phyloP scores from a whole-genome alignment of 2,113 vertebrate genomes.

The Glaucidium brasilianum region DNA sequence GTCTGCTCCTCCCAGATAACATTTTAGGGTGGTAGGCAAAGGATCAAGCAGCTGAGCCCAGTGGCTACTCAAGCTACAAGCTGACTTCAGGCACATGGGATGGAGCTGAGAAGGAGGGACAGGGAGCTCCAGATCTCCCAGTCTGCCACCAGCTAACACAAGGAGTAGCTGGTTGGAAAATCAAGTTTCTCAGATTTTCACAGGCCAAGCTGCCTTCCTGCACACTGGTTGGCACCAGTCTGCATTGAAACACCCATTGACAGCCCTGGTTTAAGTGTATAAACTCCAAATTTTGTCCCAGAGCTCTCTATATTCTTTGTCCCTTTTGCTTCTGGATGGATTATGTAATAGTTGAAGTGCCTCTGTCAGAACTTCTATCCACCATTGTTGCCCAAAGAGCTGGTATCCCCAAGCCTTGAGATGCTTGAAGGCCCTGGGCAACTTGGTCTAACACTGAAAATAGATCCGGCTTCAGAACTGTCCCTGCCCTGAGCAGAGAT shows the following conservation, averaged over 20 bases:
- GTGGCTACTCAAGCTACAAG: background rate
- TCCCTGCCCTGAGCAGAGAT: background rate
- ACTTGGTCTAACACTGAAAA: background rate
- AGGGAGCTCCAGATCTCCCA: background rate
- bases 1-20: no score
- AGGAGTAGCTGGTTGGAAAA: background rate
- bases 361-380: background rate
- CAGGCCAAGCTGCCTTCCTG: background rate
- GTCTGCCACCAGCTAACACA: background rate
- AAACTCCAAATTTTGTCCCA: background rate
- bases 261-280: background rate
- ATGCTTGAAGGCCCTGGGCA: background rate
- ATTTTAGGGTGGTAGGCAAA: background rate
- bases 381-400: background rate
- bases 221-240: background rate
- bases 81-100: background rate
- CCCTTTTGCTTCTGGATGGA: background rate
- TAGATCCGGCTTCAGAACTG: background rate
- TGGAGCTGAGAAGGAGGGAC: background rate
- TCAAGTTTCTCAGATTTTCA: background rate
- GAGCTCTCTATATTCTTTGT: background rate
- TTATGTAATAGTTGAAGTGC: background rate
- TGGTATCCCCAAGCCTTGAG: background rate
- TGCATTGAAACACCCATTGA: accelerated
- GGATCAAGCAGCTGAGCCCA: accelerated